Base-by-base conservation (phyloP, 2,113 vertebrate genomes). In the Callospermophilus lateralis region DNA sequence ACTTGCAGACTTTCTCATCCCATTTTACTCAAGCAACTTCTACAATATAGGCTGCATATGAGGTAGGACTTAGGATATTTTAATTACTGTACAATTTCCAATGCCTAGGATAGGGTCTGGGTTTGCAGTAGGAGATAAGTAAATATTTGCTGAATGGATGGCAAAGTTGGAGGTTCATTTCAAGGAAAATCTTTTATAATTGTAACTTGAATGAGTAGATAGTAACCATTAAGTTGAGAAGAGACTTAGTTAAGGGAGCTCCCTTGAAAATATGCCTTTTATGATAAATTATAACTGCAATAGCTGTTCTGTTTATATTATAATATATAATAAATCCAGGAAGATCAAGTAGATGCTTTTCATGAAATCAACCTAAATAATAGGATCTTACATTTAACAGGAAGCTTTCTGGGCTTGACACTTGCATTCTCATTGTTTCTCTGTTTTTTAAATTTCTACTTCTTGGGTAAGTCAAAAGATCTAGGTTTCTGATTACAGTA, bases 281-380 rank as follows among this genome's bases (percentile, higher is more conserved):
- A 9, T 89, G 34, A 45, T 81, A 70, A 34, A 15, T 92, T 39
- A 2, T 79, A 89, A 63, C 34, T 78, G 32, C 28, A 92, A 55
- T 30, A 83, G n/a, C 22, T 81, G 8, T 89, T 84, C 26, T 90
- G 19, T 88, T 96, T 94, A 42, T 53, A 42, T 80, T 55, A 72
- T 63, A 74, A 83, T 90, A 84, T 80, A 5, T 87, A 94, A 61
- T 88, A 55, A 68, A 26, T 73, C 4, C 80, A 95, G 90, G 73
- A 74, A 87, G 32, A 85, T 70, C 45, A 85, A 67, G 68, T 84
- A 22, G 32, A 89, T 73, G 2, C 37, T 61, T 96, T 96, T 93
- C 37, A 72, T 96, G 95, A 96, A 93, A 85, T 32, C 90, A 88
- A 95, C 22, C 26, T 84, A 58, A 92, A 53, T 88, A 79, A 30